Evolutionary conservation across 1,140 invertebrate species (phyloP).

Genomic region (Brachionus koreanus): DNA sequence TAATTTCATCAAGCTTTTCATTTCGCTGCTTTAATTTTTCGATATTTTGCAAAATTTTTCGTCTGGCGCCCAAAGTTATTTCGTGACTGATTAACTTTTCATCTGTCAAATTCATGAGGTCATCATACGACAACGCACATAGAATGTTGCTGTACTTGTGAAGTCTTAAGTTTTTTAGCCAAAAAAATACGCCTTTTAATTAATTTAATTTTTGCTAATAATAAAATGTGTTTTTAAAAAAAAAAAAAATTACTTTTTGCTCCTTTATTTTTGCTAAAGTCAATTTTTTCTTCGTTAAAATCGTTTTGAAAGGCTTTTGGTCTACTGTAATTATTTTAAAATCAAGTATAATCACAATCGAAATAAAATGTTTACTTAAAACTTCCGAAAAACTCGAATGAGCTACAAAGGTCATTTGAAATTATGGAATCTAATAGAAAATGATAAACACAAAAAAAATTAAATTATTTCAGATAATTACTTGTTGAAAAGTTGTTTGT

Average conservation of each 20-base stretch:
- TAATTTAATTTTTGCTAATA: too few species aligned
- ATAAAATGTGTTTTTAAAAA: neutral
- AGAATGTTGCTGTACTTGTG: conserved; percentile 23
- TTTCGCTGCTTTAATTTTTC: conserved; percentile 2
- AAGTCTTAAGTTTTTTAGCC: conserved; percentile 8
- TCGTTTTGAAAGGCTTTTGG: neutral
- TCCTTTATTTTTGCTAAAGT: neutral
- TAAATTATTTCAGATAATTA: neutral
- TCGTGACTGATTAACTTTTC: neutral
- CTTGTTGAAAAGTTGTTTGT: conserved; percentile 2
- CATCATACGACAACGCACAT: neutral
- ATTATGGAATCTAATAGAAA: neutral
- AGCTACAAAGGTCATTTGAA: neutral
- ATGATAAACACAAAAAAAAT: neutral
- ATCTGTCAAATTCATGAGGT: conserved; percentile 31
- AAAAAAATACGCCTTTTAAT: neutral
- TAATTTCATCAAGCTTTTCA: neutral
- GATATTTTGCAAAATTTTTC: conserved; percentile 14
- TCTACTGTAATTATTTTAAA: neutral
- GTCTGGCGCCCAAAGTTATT: conserved; percentile 17
- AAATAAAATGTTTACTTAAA: neutral
- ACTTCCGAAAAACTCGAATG: neutral
- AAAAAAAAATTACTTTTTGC: neutral
- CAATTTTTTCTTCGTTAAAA: neutral
- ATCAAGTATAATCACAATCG: neutral